Conservation (phyloP, 2,113 vertebrate species). For the Bos javanicus region DNA sequence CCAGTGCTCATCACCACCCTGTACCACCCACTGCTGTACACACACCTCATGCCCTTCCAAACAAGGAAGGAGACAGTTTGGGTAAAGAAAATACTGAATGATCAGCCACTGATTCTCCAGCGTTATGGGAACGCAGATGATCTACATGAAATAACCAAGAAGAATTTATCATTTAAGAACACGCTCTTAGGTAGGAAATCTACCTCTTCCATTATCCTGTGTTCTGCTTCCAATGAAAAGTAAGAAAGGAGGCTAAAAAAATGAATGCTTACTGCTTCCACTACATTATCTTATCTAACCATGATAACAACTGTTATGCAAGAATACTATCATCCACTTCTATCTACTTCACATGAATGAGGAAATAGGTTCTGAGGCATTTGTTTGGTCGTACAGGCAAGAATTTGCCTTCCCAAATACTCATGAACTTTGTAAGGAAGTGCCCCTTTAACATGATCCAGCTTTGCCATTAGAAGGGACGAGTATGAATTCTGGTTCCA, state of each 20-base stretch:
- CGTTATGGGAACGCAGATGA: not conserved
- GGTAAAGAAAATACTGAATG: not conserved
- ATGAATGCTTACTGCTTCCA: not conserved
- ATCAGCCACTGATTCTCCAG: not conserved
- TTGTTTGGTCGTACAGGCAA: not conserved
- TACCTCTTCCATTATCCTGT: not conserved
- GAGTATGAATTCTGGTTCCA: not conserved
- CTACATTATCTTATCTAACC: not conserved
- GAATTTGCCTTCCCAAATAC: not conserved
- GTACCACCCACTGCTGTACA: not conserved
- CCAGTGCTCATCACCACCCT: not conserved
- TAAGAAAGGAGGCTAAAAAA: not conserved
- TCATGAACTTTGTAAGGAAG: not conserved
- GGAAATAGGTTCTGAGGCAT: not conserved
- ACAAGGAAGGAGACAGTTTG: not conserved
- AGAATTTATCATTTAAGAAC: not conserved
- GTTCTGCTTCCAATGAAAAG: not conserved
- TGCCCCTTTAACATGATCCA: not conserved
- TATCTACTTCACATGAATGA: not conserved
- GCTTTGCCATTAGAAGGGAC: not conserved
- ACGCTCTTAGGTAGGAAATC: not conserved
- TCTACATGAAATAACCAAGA: not conserved
- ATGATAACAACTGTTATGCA: not conserved
- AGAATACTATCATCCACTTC: not conserved
- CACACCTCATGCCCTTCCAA: not conserved